phyloP scores from a whole-genome alignment of 1,140 invertebrate species.

The Periplaneta americana region DNA sequence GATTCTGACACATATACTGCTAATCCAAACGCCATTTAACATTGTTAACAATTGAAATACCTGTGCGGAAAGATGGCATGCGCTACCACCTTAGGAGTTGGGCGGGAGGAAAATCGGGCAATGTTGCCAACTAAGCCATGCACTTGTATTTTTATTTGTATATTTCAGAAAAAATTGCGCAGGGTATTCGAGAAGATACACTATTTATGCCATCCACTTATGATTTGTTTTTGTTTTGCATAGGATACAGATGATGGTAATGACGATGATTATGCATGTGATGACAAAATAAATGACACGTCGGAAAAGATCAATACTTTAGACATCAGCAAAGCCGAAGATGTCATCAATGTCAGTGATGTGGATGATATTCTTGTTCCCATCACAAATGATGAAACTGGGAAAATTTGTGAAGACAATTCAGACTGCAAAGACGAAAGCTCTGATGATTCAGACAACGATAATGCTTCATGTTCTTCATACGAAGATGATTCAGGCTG shows the following conservation, averaged over 20 bases:
- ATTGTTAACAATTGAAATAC: too few species aligned
- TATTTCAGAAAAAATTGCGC: too few species aligned
- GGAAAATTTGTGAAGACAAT: neutral
- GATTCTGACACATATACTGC: too few species aligned
- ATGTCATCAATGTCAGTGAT: neutral
- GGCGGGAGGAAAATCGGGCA: too few species aligned
- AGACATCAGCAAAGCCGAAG: neutral
- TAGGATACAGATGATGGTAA: neutral
- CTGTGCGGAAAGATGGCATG: too few species aligned
- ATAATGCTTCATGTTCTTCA: slow-evolving; percentile 22
- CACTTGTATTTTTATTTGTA: too few species aligned
- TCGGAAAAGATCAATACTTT: neutral
- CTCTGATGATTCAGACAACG: slow-evolving; percentile 16
- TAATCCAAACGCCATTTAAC: too few species aligned
- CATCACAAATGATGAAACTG: neutral
- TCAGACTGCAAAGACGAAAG: neutral
- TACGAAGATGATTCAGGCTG: slow-evolving; percentile 56
- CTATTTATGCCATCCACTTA: too few species aligned
- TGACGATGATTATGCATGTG: neutral
- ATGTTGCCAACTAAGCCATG: too few species aligned
- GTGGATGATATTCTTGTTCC: neutral
- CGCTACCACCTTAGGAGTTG: too few species aligned
- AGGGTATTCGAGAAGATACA: too few species aligned
- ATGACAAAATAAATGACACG: neutral
- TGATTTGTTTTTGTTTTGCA: too few species aligned